These are phyloP conservation scores for Petrolisthes cinctipes DNA, from an alignment of 2,888 invertebrate genomes.

Conservation along the genomic window DNA sequence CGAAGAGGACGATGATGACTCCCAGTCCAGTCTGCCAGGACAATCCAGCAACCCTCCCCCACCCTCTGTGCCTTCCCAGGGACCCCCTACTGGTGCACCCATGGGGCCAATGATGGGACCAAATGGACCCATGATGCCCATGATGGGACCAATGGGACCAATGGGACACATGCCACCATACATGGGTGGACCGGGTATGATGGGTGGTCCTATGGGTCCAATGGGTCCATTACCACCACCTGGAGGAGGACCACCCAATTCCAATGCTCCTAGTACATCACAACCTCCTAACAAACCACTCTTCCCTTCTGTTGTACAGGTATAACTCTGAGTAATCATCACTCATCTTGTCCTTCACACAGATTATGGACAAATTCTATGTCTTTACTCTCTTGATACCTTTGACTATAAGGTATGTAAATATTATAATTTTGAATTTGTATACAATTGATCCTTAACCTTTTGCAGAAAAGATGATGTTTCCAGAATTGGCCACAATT, in stretches of 20 bases:
- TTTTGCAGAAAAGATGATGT: too few relatives aligned
- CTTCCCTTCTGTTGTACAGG: constrained; percentile 81
- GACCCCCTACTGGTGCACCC: constrained; percentile 61
- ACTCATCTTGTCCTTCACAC: too few relatives aligned
- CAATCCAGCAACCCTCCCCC: constrained; percentile 59
- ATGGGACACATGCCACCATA: constrained; percentile 76
- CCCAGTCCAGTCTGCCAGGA: constrained; percentile 56
- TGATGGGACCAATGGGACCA: constrained; percentile 78
- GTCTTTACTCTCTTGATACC: too few relatives aligned
- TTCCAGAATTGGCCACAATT: too few relatives aligned
- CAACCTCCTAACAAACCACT: constrained; percentile 77
- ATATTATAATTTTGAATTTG: too few relatives aligned
- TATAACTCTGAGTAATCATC: constrained; percentile 66
- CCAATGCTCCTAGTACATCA: constrained; percentile 42
- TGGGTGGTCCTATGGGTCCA: constrained; percentile 69
- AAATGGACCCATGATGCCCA: constrained; percentile 78
- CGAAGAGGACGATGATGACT: constrained; percentile 67
- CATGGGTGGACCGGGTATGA: constrained; percentile 68
- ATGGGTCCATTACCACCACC: constrained; percentile 64
- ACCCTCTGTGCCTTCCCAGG: constrained; percentile 58
- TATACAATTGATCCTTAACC: too few relatives aligned
- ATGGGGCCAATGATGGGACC: constrained; percentile 86
- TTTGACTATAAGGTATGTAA: too few relatives aligned
- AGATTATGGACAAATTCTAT: too few relatives aligned
- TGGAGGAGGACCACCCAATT: constrained; percentile 56